Conservation (phyloP, 2,113 vertebrate genomes). For the Rhinopithecus roxellana region DNA sequence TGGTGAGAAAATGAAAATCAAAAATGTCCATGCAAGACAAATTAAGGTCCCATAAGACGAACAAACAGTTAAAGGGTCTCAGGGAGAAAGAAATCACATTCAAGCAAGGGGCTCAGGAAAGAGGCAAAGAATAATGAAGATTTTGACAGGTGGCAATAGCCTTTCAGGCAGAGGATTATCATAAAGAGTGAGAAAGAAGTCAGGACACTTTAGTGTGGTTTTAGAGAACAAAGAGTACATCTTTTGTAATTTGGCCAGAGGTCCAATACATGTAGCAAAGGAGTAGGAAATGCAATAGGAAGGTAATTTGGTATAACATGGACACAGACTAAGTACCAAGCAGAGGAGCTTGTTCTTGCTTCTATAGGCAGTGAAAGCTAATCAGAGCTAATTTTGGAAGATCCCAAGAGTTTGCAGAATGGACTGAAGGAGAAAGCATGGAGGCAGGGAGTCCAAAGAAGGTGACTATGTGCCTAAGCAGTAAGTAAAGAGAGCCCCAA, state of each 20-base stretch:
- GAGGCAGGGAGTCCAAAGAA: background rate
- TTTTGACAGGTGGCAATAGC: conserved; percentile 15
- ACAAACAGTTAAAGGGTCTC: background rate
- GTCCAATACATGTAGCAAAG: background rate
- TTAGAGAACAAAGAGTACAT: conserved; percentile 11
- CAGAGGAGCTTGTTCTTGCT: background rate
- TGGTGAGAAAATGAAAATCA: background rate
- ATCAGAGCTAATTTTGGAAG: background rate
- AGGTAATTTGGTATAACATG: background rate
- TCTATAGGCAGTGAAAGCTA: background rate
- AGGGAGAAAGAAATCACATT: background rate
- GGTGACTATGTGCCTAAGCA: background rate
- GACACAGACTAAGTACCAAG: background rate
- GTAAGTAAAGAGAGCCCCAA: background rate
- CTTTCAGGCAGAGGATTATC: background rate
- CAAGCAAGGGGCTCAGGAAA: conserved; percentile 11
- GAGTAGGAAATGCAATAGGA: background rate
- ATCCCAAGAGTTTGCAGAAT: background rate
- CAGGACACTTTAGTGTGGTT: background rate
- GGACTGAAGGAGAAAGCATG: background rate
- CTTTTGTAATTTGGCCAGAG: background rate
- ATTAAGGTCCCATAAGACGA: background rate
- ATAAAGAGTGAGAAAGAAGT: conserved; percentile 8
- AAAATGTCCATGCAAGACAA: background rate
- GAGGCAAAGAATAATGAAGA: conserved; percentile 1